Percentiles rank a stretch among this genome's conserved stretches.
Conservation (phyloP, 2,797 vertebrate genomes). For the Calcarius lapponicus region DNA sequence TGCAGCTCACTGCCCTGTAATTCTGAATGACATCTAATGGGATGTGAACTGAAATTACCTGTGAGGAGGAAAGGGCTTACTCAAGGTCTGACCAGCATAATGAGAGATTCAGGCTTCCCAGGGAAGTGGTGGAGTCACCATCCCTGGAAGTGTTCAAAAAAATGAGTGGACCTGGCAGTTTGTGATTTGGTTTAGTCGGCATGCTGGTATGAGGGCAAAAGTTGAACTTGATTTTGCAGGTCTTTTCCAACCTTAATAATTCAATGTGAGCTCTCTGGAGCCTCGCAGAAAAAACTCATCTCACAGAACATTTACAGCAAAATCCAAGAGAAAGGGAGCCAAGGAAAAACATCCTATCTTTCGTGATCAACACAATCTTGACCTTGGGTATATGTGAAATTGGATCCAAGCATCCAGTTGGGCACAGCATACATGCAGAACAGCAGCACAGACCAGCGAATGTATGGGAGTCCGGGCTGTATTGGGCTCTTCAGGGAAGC, state of each 20-base stretch:
- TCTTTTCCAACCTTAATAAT: not conserved
- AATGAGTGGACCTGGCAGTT: not conserved
- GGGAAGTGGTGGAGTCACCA: not conserved
- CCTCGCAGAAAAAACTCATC: not conserved
- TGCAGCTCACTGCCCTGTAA: not conserved
- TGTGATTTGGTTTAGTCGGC: rapidly evolving
- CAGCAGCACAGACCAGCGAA: not conserved
- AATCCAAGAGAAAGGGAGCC: not conserved
- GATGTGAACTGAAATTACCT: not conserved
- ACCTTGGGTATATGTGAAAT: not conserved
- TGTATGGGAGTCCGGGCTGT: too few species aligned
- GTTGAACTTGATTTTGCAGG: not conserved
- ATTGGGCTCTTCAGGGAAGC: not conserved
- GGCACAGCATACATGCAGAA: not conserved
- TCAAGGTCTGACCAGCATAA: not conserved
- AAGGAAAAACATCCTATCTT: not conserved
- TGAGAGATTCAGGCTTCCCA: not conserved
- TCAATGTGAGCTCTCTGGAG: not conserved
- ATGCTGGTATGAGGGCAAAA: not conserved
- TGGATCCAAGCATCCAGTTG: not conserved
- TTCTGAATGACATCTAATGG: not conserved
- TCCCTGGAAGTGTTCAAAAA: not conserved
- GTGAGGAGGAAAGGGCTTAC: not conserved
- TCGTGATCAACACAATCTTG: not conserved
- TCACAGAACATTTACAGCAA: not conserved